Evolutionary conservation across 2,888 invertebrate species (phyloP).

Genomic region (Protophormia terraenovae): DNA sequence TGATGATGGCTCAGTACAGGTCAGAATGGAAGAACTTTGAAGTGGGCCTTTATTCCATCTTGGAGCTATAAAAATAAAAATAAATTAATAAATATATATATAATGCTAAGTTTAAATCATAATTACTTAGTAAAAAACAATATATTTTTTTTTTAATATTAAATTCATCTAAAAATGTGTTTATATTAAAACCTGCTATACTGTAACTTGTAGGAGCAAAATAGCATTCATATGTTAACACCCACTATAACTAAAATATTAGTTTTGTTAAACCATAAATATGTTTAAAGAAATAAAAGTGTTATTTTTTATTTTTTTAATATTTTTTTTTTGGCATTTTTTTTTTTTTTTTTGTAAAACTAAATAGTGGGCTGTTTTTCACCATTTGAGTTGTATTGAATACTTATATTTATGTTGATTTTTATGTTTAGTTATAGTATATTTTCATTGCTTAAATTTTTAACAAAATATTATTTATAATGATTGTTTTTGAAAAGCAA

Average conservation of each 20-base stretch:
- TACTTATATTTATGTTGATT: neutral
- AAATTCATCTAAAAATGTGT: too few species aligned
- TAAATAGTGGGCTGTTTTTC: slow-evolving; percentile 46
- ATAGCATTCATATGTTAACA: slow-evolving; percentile 30
- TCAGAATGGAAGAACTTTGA: too few species aligned
- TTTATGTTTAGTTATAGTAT: neutral
- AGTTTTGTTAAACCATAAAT: slow-evolving; percentile 28
- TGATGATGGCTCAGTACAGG: too few species aligned
- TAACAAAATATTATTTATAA: slow-evolving; percentile 61
- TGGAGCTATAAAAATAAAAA: too few species aligned
- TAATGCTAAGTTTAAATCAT: too few species aligned
- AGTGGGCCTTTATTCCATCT: too few species aligned
- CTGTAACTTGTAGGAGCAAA: slow-evolving; percentile 1
- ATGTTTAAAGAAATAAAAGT: slow-evolving; percentile 12
- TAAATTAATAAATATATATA: too few species aligned
- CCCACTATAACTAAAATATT: slow-evolving; percentile 52
- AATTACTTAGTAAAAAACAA: too few species aligned
- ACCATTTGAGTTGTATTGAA: slow-evolving; percentile 21
- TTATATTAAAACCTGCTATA: neutral
- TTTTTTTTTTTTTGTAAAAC: neutral
- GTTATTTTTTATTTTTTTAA: slow-evolving; percentile 29
- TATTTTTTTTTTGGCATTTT: neutral
- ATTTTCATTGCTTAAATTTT: neutral
- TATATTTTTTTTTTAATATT: too few species aligned
- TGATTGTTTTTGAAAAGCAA: slow-evolving; percentile 66